A percentile compares a stretch with the other conserved stretches of the same genome.
Conservation (phyloP, 2,888 invertebrate genomes). For the Sinelater perroti region DNA sequence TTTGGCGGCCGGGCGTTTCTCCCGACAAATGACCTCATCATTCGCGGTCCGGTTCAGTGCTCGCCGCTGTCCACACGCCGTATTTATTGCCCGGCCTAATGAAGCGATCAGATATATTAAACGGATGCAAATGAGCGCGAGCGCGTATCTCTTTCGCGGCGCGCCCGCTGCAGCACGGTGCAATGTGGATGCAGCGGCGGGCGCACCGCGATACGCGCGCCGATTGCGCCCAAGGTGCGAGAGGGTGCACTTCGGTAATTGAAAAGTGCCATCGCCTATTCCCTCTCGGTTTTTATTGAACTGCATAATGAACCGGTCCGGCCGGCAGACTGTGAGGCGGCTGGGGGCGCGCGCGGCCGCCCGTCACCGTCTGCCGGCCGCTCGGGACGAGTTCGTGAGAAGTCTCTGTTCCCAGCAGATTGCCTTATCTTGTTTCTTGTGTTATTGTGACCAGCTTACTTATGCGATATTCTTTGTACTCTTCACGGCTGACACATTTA, state of each 20-base stretch:
- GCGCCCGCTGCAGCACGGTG: slow-evolving; percentile 27
- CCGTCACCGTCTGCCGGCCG: slow-evolving; percentile 28
- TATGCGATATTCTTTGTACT: slow-evolving; percentile 48
- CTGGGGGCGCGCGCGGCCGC: not conserved
- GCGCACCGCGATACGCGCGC: slow-evolving; percentile 26
- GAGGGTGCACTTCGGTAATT: slow-evolving; percentile 35
- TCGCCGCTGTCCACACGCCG: slow-evolving; percentile 39
- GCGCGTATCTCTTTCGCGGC: slow-evolving; percentile 31
- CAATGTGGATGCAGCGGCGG: slow-evolving; percentile 19
- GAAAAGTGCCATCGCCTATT: slow-evolving; percentile 39
- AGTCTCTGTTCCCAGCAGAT: slow-evolving; percentile 51
- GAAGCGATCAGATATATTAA: slow-evolving; percentile 47
- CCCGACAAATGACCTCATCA: slow-evolving; percentile 44
- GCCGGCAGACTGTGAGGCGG: slow-evolving; percentile 38
- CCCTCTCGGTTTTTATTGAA: slow-evolving; percentile 46
- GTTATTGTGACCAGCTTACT: slow-evolving; percentile 53
- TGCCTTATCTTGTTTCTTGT: slow-evolving; percentile 55
- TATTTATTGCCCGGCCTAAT: slow-evolving; percentile 46
- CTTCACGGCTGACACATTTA: slow-evolving; percentile 52
- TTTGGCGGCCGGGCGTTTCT: slow-evolving; percentile 38
- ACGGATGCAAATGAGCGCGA: slow-evolving; percentile 43
- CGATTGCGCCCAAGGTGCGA: slow-evolving; percentile 30
- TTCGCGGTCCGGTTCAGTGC: slow-evolving; percentile 41
- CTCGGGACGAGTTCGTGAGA: slow-evolving; percentile 51
- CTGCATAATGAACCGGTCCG: slow-evolving; percentile 50